Evolutionary conservation across 2,797 vertebrate species (phyloP).

Genomic region (Hemitrygon akajei): DNA sequence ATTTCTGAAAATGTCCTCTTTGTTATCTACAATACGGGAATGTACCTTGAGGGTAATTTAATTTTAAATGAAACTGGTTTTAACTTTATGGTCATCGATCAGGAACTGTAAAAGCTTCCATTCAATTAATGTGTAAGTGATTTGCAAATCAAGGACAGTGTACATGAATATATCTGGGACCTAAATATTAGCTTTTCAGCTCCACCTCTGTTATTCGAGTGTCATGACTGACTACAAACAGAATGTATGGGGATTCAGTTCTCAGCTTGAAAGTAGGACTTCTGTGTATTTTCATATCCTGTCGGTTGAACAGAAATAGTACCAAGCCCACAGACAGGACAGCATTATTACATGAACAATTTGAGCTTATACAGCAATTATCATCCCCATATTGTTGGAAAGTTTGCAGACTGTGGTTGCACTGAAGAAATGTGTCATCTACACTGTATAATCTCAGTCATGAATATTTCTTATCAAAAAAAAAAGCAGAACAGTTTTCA

Average conservation of each 20-base stretch:
- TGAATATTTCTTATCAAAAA: too few relatives aligned
- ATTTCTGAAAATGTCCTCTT: neutral
- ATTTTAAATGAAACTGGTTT: neutral
- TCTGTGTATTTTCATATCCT: neutral
- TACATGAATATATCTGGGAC: neutral
- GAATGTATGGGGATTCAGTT: neutral
- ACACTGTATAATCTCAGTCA: too few relatives aligned
- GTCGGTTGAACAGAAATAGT: neutral
- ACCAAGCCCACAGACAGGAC: neutral
- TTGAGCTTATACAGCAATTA: neutral
- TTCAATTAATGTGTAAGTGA: neutral
- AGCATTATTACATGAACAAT: neutral
- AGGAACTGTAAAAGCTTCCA: neutral
- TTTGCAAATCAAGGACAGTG: neutral
- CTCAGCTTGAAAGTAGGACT: neutral
- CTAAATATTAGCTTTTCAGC: neutral
- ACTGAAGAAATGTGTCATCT: neutral
- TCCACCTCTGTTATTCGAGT: neutral
- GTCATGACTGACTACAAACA: neutral
- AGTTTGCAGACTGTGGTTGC: too few relatives aligned
- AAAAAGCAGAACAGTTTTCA: neutral
- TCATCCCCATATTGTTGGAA: neutral
- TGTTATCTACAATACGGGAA: neutral
- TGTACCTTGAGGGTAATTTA: neutral
- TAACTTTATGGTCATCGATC: slow-evolving; percentile 7